These are phyloP conservation scores for Drosophila tsacasi DNA, from an alignment of 1,140 invertebrate species.

Conservation along the genomic window DNA sequence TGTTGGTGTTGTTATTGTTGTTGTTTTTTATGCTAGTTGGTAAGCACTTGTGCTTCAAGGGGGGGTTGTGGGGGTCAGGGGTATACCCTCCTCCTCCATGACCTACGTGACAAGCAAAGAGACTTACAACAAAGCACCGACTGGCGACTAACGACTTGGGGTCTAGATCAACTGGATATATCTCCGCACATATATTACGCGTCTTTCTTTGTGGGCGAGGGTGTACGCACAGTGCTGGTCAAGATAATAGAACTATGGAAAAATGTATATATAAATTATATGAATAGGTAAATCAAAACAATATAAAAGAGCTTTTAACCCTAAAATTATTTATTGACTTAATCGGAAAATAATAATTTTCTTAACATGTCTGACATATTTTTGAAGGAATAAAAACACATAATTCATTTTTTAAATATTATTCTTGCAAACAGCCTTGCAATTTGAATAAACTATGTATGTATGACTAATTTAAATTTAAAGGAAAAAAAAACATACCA, in stretches of 20 bases:
- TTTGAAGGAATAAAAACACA: too few species aligned
- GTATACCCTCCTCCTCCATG: slow-evolving; percentile 37
- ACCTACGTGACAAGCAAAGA: slow-evolving; percentile 70
- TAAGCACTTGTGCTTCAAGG: slow-evolving; percentile 52
- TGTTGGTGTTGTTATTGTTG: slow-evolving; percentile 11
- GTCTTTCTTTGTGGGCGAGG: background rate
- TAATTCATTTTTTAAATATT: too few species aligned
- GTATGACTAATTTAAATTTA: too few species aligned
- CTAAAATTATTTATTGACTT: too few species aligned
- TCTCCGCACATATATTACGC: slow-evolving; percentile 14
- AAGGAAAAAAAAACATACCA: too few species aligned
- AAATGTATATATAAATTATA: background rate
- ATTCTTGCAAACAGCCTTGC: too few species aligned
- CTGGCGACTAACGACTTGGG: slow-evolving; percentile 55
- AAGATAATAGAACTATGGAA: background rate
- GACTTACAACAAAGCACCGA: slow-evolving; percentile 49
- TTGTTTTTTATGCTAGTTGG: slow-evolving; percentile 49
- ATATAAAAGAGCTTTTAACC: too few species aligned
- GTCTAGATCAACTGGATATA: slow-evolving; percentile 63
- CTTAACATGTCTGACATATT: too few species aligned
- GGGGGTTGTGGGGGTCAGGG: slow-evolving; percentile 1
- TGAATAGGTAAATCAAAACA: background rate
- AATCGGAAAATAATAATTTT: too few species aligned
- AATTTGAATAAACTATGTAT: too few species aligned
- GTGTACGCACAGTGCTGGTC: slow-evolving; percentile 3